phyloP scores from a whole-genome alignment of 2,797 vertebrate species.

The Arremon aurantiirostris region DNA sequence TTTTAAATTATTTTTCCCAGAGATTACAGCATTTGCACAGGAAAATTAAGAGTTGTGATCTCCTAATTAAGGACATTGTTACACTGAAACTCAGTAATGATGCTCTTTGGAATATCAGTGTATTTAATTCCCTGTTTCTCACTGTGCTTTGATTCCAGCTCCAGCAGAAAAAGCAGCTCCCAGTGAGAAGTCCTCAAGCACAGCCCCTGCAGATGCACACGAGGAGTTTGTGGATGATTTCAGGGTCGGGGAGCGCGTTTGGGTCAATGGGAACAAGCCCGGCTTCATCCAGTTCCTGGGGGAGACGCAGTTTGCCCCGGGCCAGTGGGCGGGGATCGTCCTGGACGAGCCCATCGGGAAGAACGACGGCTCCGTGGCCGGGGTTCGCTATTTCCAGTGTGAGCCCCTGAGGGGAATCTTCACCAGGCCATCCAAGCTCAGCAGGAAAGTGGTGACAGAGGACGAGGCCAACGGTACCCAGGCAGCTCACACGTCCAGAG shows the following conservation, averaged over 20 bases:
- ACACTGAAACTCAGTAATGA: not conserved
- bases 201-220: constrained; percentile 67
- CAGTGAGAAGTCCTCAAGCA: constrained; percentile 73
- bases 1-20: not conserved
- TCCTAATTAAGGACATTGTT: not conserved
- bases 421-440: constrained; percentile 93
- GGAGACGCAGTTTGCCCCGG: constrained; percentile 92
- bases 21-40: not conserved
- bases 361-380: constrained; percentile 95
- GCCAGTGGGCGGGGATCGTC: constrained; percentile 97
- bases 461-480: constrained; percentile 89
- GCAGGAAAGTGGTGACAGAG: constrained; percentile 79
- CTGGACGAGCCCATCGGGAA: constrained; percentile 95
- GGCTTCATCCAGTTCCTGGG: constrained; percentile 92
- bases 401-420: constrained; percentile 94
- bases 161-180: constrained; percentile 75
- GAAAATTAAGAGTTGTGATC: not conserved
- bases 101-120: not conserved
- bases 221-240: constrained; percentile 85
- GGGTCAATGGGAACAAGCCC: constrained; percentile 95
- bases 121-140: not conserved
- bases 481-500: constrained; percentile 78
- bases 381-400: constrained; percentile 96
- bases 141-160: constrained; percentile 60
- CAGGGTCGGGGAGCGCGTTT: constrained; percentile 88